Percentiles rank a stretch among this genome's conserved stretches.
phyloP scores from a whole-genome alignment of 2,888 invertebrate species.

The Coecobrya sp. region DNA sequence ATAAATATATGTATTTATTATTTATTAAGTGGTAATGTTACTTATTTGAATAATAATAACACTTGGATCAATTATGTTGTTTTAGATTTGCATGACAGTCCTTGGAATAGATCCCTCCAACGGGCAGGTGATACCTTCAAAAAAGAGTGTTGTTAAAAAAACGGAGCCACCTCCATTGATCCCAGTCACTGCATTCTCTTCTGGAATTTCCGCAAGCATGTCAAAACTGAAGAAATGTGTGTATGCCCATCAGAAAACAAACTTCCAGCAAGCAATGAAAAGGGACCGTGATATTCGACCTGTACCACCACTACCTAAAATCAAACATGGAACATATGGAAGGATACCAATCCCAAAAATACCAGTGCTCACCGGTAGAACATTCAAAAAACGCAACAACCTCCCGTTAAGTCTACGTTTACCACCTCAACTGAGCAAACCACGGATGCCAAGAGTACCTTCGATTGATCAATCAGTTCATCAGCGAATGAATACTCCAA shows the following conservation, averaged over 20 bases:
- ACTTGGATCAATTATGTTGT: too few species aligned
- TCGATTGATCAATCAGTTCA: too few species aligned
- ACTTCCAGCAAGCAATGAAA: not conserved
- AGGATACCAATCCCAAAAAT: not conserved
- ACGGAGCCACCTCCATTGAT: not conserved
- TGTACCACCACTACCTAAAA: not conserved
- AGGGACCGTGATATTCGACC: not conserved
- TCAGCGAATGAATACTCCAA: too few species aligned
- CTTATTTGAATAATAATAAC: too few species aligned
- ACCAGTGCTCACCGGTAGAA: not conserved
- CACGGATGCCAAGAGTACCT: not conserved
- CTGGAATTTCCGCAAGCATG: not conserved
- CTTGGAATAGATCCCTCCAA: not conserved
- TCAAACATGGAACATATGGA: too few species aligned
- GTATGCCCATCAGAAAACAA: not conserved
- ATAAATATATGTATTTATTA: too few species aligned
- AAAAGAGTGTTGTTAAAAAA: not conserved
- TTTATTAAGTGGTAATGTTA: too few species aligned
- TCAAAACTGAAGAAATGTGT: not conserved
- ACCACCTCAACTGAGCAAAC: too few species aligned
- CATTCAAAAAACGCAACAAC: not conserved
- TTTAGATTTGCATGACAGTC: too few species aligned
- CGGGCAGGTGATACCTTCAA: not conserved
- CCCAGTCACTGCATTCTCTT: not conserved
- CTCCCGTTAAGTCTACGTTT: too few species aligned